Evolutionary conservation across 2,113 vertebrate species (phyloP), one percentile per base, ranked within the genome.

Genomic region (Tenrec ecaudatus): DNA sequence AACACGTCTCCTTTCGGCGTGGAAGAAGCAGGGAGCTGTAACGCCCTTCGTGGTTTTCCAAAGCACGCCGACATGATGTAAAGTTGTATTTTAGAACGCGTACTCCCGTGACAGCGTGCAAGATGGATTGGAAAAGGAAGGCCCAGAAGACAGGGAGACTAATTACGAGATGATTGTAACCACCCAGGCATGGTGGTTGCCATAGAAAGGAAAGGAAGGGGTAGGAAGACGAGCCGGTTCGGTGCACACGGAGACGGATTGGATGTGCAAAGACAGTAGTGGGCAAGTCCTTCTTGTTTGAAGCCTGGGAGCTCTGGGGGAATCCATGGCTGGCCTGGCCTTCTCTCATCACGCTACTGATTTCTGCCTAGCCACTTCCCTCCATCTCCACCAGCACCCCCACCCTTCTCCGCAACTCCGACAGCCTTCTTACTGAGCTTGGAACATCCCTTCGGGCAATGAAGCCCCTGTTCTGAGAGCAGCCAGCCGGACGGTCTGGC

Each of bases 101-200:
- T 82, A 62, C 11, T 43, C 81, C 8, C 3, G 47, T 60, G 73
- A 96, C 77, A 68, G 81, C 57, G 64, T 66, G 64, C 58, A 77
- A 82, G 94, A 87, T 81, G 40, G 66, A 86, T 53, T 60, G 40
- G 40, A 87, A 92, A 79, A 29, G 36, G 60, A 66, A 91, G 71
- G 91, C 83, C 77, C 71, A 73, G 84, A 53, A 95, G 93, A 90
- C 85, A 91, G 88, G 77, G 76, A 95, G 71, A 80, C 76, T 88
- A 93, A 94, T 75, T 79, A 85, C 73, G 53, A 90, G 86, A 86
- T 88, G 88, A 88, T 6, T 79, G 57, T 69, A 92, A 58, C 27
- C 76, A 80, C 64, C 43, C 89, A 90, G 31, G 81, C 83, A 33
- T 69, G 38, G 31, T 33, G 27, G 87, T 33, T 83, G 66, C 89